Evolutionary conservation across 2,113 vertebrate genomes (phyloP), one percentile per base, ranked within the genome.

Genomic region (Brachyhypopomus gauderio): DNA sequence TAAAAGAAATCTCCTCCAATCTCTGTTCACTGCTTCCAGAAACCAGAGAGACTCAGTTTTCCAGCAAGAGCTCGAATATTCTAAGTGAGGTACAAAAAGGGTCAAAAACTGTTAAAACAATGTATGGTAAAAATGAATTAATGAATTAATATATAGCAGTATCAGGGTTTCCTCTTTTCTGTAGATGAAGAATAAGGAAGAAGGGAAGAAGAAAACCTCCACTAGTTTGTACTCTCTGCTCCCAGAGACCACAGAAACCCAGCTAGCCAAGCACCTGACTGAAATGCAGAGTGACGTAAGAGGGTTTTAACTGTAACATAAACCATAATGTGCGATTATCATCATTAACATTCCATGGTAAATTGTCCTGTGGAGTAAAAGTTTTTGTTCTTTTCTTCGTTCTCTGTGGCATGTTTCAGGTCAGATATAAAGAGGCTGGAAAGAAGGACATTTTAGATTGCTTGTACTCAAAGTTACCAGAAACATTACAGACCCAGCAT

Each of bases 211-310:
- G 78, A 92, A 90, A 27, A 91, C 95, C 82, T 91, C 92, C 5
- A 94, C 94, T 74, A 93, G 93, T 70, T 89, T 96, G 34, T 98
- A 97, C 89, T 95, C 95, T 85, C 94, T 93, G 89, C 95, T 98
- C 86, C 94, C 96, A 14, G 93, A 95, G 30, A 98, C 97, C 6
- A 89, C 94, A 0, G 93, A 97, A 73, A 97, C 93, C 1, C 94
- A 94, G 64, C 95, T 97, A 62, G 96, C 95, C 0, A 95, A 92
- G 89, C 81, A 90, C 64, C 89, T 95, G 0, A 92, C 93, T 0
- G 92, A 95, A 72, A 93, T 97, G 83, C 97, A 97, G 93, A 98
- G 97, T 75, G 86, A 96, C 94, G 97, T 98, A 90, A 75, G 45
- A 52, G 45, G 14, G 45, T 14, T 12, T 11, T 52, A 14, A 52